phyloP scores from a whole-genome alignment of 1,140 invertebrate species.

The Drosophila carrolli region DNA sequence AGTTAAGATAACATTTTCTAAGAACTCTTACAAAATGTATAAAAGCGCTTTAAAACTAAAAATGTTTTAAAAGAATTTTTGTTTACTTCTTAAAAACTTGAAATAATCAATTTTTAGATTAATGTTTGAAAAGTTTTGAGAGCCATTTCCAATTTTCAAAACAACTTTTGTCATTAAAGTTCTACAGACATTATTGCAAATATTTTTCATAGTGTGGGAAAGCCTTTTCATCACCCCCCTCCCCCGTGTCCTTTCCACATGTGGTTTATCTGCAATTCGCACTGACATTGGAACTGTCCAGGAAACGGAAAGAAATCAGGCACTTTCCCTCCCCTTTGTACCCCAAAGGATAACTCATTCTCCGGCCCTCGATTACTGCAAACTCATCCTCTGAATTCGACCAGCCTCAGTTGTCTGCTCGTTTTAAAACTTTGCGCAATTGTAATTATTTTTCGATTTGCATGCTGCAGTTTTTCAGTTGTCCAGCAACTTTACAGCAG shows the following conservation, averaged over 20 bases:
- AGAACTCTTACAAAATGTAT: no score
- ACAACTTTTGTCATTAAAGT: neutral
- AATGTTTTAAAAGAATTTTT: no score
- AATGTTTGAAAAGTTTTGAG: neutral
- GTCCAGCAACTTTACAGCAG: constrained; percentile 51
- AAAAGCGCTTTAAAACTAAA: no score
- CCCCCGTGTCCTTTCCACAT: neutral
- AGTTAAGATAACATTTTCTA: no score
- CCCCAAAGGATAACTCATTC: neutral
- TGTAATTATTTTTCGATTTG: constrained; percentile 70
- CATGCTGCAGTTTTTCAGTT: constrained; percentile 67
- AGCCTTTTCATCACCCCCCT: neutral
- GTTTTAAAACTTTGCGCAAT: constrained; percentile 67
- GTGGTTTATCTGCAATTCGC: constrained; percentile 39
- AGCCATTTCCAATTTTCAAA: neutral
- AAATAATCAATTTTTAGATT: no score
- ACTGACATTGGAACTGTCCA: constrained; percentile 30
- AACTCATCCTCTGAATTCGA: neutral
- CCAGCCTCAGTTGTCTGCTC: constrained; percentile 43
- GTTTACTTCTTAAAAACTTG: no score
- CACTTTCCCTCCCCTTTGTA: constrained; percentile 10
- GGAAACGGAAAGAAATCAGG: constrained; percentile 62
- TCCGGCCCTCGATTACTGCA: neutral
- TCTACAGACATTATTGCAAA: neutral
- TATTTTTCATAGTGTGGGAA: neutral